phyloP scores from a whole-genome alignment of 2,797 vertebrate species.

The Coregonus ussuriensis region DNA sequence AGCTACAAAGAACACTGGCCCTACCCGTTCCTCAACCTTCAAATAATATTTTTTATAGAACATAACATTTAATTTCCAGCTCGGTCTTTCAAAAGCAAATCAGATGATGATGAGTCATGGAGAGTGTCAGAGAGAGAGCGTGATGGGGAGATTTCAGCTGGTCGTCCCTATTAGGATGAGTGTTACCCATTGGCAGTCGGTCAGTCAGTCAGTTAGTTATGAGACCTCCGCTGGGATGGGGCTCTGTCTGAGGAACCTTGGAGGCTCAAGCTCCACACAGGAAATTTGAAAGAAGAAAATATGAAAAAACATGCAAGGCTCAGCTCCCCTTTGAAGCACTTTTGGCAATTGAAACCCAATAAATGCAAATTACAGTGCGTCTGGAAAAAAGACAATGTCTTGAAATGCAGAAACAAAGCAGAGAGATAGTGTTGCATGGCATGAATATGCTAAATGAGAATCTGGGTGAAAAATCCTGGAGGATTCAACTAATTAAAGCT shows the following conservation, averaged over 20 bases:
- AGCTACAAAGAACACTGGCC: background rate
- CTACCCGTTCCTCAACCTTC: background rate
- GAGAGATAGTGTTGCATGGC: background rate
- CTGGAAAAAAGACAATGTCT: background rate
- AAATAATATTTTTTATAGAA: background rate
- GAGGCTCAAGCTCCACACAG: slow-evolving; percentile 4
- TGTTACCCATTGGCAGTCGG: background rate
- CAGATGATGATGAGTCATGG: background rate
- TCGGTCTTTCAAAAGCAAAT: background rate
- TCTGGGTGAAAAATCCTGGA: background rate
- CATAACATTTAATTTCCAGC: background rate
- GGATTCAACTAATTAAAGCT: slow-evolving; percentile 5
- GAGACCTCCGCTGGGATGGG: background rate
- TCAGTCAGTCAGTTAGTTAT: background rate
- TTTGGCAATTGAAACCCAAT: background rate
- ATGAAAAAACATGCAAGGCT: slow-evolving; percentile 5
- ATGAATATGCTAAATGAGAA: background rate
- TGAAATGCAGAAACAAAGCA: background rate
- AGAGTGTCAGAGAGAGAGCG: background rate
- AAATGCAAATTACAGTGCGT: slow-evolving; percentile 6
- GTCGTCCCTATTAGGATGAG: background rate
- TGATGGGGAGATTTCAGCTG: background rate
- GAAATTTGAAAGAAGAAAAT: slow-evolving; percentile 18
- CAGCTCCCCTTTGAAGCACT: slow-evolving; percentile 1
- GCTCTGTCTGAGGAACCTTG: slow-evolving; percentile 1